Base-by-base conservation (phyloP, 2,888 invertebrate genomes). In the Falcaria lacertinaria region DNA sequence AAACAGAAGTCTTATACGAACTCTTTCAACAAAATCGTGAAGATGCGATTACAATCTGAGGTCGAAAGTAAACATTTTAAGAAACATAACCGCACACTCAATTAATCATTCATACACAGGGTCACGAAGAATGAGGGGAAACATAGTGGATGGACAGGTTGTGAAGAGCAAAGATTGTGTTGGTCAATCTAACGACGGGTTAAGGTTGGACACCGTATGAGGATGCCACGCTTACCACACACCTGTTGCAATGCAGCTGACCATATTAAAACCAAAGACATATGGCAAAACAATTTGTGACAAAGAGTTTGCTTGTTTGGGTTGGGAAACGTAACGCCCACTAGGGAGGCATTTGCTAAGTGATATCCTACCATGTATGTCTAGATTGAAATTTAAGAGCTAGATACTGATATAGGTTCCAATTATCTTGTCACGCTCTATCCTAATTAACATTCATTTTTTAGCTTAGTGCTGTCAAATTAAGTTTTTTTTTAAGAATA, bases 171-270 rank as follows among this genome's bases (percentile, higher is more conserved):
- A 7, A 37, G 22, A 15, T 22, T 5, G 22, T 4, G 6, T 19
- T 22, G 25, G 37, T 25, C 37, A 37, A 22, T 36, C 5, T 25
- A 14, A 37, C 37, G 22, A 22, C 25, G 22, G 37, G 14, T 37
- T 41, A 47, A 47, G 47, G 43, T 39, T 43, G 13, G n/a, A 33
- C 15, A 44, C 43, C 47, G 41, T 44, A 34, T 33, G 13, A 5
- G 22, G 37, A 37, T 25, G 17, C 34, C 33, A 33, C 32, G 14
- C 33, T 46, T 43, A 28, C 41, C 36, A 35, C 41, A 46, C 41
- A 47, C 43, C 22, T 43, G 44, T 34, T 17, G 33, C 34, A 15
- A 16, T 34, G 34, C 32, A 32, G 17, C 28, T 32, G 32, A 14
- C 34, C 28, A 34, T 28, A 28, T 28, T 28, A 4, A 6, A 19